Evolutionary conservation across 2,113 vertebrate genomes (phyloP).

Genomic region (Paralichthys olivaceus): DNA sequence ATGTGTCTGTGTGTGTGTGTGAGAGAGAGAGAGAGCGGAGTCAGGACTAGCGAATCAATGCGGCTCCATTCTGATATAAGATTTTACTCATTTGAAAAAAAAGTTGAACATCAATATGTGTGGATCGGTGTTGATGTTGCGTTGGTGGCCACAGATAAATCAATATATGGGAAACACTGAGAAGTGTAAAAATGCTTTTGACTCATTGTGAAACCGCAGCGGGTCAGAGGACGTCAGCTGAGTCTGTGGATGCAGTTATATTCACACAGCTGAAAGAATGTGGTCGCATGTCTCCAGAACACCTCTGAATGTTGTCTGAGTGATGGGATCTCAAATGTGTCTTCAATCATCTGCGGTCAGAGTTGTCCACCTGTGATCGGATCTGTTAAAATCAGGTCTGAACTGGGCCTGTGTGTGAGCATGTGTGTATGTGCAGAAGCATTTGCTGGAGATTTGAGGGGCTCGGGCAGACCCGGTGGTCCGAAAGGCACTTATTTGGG

Average conservation of each 20-base stretch:
- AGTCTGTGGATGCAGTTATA: background rate
- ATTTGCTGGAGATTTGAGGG: too few species aligned
- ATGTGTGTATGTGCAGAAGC: too few species aligned
- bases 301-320: too few species aligned
- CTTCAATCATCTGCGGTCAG: too few species aligned
- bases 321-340: too few species aligned
- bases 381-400: too few species aligned
- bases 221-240: background rate
- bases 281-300: too few species aligned
- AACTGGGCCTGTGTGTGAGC: too few species aligned
- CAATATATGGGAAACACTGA: background rate
- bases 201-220: slow-evolving; percentile 27
- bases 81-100: background rate
- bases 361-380: too few species aligned
- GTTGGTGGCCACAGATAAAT: background rate
- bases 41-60: background rate
- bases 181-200: slow-evolving; percentile 60
- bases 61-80: background rate
- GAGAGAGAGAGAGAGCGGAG: background rate
- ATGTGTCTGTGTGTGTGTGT: background rate
- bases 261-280: too few species aligned
- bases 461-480: too few species aligned
- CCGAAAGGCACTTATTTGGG: too few species aligned
- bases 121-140: background rate
- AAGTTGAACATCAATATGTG: background rate